These are phyloP conservation scores for Nomada flava DNA, from an alignment of 2,888 invertebrate species.

Conservation along the genomic window DNA sequence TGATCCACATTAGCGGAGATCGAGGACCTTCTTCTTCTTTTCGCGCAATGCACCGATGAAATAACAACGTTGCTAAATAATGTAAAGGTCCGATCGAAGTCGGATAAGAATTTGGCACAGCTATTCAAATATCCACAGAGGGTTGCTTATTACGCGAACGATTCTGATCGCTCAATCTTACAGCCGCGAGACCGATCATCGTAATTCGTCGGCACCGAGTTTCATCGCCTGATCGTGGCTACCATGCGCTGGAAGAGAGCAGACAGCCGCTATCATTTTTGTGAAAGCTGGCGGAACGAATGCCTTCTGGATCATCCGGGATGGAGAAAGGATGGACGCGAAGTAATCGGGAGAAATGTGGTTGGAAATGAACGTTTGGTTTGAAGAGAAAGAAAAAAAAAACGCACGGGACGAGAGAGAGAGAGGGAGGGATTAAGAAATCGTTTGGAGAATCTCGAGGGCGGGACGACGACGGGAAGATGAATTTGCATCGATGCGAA, in stretches of 20 bases:
- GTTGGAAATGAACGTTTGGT: background rate
- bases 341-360: constrained; percentile 23
- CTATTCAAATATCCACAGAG: constrained; percentile 28
- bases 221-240: constrained; percentile 56
- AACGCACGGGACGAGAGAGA: background rate
- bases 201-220: constrained; percentile 47
- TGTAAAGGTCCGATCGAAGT: constrained; percentile 21
- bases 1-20: no score
- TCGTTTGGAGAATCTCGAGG: background rate
- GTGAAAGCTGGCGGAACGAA: constrained; percentile 71
- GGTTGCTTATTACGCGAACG: constrained; percentile 45
- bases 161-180: constrained; percentile 57
- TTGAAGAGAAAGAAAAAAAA: background rate
- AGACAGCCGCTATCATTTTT: constrained; percentile 70
- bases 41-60: no score
- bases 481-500: background rate
- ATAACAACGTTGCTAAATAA: constrained; percentile 19
- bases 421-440: constrained; percentile 1
- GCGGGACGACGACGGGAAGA: constrained; percentile 2
- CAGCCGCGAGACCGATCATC: constrained; percentile 60
- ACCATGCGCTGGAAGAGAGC: constrained; percentile 42
- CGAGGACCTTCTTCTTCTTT: no score
- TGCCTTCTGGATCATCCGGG: constrained; percentile 39
- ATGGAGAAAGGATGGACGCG: constrained; percentile 36
- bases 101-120: background rate